Base-by-base conservation (phyloP, 1,140 invertebrate genomes). In the Drosophila baimaii region DNA sequence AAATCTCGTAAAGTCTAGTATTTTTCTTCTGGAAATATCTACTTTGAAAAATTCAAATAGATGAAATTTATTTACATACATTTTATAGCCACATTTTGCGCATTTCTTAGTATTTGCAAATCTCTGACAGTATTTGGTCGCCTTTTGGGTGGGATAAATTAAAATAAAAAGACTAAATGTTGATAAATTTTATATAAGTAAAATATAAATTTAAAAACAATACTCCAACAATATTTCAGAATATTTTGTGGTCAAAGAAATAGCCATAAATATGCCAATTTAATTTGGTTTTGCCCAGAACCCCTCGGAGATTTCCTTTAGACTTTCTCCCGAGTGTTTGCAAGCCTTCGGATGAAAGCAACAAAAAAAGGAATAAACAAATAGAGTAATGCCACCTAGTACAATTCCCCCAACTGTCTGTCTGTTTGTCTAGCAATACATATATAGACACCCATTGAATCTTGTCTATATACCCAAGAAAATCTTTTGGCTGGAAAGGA, bases 401-500 rank as follows among this genome's bases (percentile, higher is more conserved):
- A 37, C 54, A 61, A 80, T 65, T 77, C 43, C 58, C 58, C 57
- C 58, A 71, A 39, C 51, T 72, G 64, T 77, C 79, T 31, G 63
- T 72, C 77, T 77, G 61, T 76, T 73, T 51, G 63, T 61, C 79
- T 70, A 41, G 41, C 79, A 57, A 74, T 79, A 51, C 52, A 39
- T 31, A 59, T 43, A 68, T 47, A 58, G 39, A 80, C 56, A 78
- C 55, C 75, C 46, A 69, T 37, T 54, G 25, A 44, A 37, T 43
- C 19, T 39, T 10, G 9, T 54, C 37, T 63, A 54, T 71, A 39
- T 70, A 39, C 15, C 31, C 29, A 13, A 58, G 44, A 29, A 33
- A 65, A 51, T 33, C 33, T 31, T 44, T 74, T 66, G 54, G 77
- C 80, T 80, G 73, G 84, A 88, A 35, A 33, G 64, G 79, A 88